These are phyloP conservation scores for Myioborus melanocephalus DNA, from an alignment of 2,797 vertebrate species.

Conservation along the genomic window DNA sequence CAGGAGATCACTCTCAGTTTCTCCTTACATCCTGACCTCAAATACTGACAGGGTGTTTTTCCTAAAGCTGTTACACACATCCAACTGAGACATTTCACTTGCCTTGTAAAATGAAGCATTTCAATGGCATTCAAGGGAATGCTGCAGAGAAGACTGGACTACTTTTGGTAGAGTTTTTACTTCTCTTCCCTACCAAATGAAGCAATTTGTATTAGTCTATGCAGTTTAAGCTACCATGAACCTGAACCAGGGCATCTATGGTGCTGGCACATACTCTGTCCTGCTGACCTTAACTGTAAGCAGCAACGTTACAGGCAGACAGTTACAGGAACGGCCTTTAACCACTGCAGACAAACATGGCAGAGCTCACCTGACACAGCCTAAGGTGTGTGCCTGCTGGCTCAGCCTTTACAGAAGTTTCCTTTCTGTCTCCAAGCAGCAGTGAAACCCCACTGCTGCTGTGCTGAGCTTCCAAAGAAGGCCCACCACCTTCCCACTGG, in stretches of 20 bases:
- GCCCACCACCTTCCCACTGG: background rate
- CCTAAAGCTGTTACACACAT: background rate
- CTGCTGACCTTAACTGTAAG: background rate
- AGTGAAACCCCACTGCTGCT: background rate
- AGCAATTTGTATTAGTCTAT: background rate
- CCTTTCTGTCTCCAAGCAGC: background rate
- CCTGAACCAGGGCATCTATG: background rate
- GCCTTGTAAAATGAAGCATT: background rate
- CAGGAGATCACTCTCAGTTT: conserved; percentile 47
- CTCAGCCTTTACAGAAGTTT: background rate
- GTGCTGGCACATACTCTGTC: background rate
- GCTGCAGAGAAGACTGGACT: background rate
- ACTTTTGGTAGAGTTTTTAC: background rate
- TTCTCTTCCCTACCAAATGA: background rate
- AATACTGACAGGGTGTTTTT: background rate
- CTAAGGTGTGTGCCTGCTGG: background rate
- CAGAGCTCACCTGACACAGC: background rate
- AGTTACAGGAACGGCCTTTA: background rate
- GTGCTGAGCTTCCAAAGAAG: background rate
- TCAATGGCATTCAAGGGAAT: background rate
- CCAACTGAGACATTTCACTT: background rate
- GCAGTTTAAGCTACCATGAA: background rate
- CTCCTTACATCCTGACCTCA: conserved; percentile 13
- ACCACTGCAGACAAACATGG: background rate
- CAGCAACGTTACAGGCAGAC: background rate